Base-by-base conservation (phyloP, 2,797 vertebrate species). In the Sebastes taczanowskii region DNA sequence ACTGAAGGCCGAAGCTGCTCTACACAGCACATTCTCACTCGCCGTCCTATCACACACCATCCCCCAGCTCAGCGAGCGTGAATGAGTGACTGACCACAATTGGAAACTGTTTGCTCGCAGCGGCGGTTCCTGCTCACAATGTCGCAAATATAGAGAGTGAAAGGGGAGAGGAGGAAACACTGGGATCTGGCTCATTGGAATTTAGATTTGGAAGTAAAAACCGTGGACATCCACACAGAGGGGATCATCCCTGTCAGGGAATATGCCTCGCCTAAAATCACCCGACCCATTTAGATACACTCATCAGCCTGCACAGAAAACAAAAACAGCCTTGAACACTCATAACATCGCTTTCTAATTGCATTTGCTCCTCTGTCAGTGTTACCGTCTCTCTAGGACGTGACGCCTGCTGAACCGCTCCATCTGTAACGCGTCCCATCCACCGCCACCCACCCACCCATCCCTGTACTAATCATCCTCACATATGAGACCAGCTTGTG, bases 91-190 rank as follows among this genome's bases (percentile, higher is more conserved):
- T 84, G 85, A 83, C 82, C 80, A 69, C 61, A 61, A 77, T 56
- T 78, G 74, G 59, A 82, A 82, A 77, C 61, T 75, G 77, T 77
- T 81, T 79, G 52, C 81, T 69, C 70, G 16, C 84, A 85, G 87
- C 30, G 9, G 74, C 64, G 29, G 71, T 29, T 81, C 35, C 68
- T 65, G 68, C 73, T 81, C 71, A 14, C 3, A 14, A 58, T 81
- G 78, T 77, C 78, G 79, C 79, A 80, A 70, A 83, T 80, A 85
- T 60, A 88, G 78, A 75, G 72, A 84, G 74, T 49, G 35, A 59
- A 71, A 73, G 32, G 32, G 63, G 60, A 60, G 70, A 58, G 58
- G 29, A 70, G 23, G 60, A 82, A 84, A 74, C 62, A 63, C 32
- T 79, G 61, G 22, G 56, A 75, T 76, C 55, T 60, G 77, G 56